Evolutionary conservation across 2,797 vertebrate genomes (phyloP).

Genomic region (Crax fasciolata): DNA sequence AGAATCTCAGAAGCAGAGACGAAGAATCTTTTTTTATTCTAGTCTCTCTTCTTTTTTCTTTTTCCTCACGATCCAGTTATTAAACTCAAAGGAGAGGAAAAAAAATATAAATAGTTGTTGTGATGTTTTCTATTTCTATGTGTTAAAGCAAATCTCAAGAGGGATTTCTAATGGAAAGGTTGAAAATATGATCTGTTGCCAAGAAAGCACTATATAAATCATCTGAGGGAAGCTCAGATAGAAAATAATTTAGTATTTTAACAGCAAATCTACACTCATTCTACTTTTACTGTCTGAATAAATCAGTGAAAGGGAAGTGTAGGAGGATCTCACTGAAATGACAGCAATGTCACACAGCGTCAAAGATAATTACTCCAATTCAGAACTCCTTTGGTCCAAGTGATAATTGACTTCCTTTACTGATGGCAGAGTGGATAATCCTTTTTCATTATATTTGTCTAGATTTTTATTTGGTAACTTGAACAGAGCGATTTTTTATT

Average conservation of each 20-base stretch:
- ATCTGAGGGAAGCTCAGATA: background rate
- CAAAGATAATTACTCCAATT: constrained; percentile 52
- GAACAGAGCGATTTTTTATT: background rate
- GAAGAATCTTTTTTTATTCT: background rate
- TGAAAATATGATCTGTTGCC: background rate
- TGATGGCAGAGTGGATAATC: background rate
- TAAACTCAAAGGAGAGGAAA: background rate
- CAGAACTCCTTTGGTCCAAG: constrained; percentile 22
- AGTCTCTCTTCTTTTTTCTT: background rate
- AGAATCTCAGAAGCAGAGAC: background rate
- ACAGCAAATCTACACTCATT: background rate
- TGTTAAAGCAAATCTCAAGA: background rate
- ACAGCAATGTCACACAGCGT: constrained; percentile 25
- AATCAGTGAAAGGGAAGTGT: background rate
- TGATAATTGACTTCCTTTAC: constrained; percentile 30
- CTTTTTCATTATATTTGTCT: background rate
- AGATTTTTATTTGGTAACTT: constrained; percentile 4
- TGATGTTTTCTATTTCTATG: background rate
- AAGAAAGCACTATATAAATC: background rate
- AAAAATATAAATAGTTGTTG: background rate
- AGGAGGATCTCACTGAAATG: background rate
- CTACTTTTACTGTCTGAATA: background rate
- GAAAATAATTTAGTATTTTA: constrained; percentile 22
- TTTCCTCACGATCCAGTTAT: background rate
- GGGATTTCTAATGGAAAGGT: background rate